Evolutionary conservation across 2,888 invertebrate genomes (phyloP).

Genomic region (Xestoiulus laeticollis): DNA sequence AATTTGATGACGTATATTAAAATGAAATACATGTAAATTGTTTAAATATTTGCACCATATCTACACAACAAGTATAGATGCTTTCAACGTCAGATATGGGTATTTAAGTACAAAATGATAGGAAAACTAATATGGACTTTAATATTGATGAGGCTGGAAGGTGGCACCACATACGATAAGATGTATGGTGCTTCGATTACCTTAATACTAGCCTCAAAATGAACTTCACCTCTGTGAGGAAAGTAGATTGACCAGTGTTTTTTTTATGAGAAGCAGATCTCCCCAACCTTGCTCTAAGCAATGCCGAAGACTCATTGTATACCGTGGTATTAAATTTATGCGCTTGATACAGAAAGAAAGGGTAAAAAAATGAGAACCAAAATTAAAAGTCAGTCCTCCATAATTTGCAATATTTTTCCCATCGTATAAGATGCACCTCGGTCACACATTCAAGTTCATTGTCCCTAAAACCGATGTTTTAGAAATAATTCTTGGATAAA

Average conservation of each 20-base stretch:
- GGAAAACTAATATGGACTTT: too few species aligned
- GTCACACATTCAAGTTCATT: slow-evolving; percentile 27
- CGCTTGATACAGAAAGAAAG: slow-evolving; percentile 23
- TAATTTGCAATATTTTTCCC: slow-evolving; percentile 37
- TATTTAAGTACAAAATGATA: too few species aligned
- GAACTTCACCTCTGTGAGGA: slow-evolving; percentile 23
- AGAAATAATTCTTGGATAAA: slow-evolving; percentile 1
- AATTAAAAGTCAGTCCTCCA: slow-evolving; percentile 24
- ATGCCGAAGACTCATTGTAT: slow-evolving; percentile 16
- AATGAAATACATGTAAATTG: too few species aligned
- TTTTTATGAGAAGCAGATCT: not conserved
- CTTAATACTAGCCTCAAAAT: not conserved
- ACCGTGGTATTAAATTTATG: slow-evolving; percentile 37
- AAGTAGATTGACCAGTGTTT: slow-evolving; percentile 21
- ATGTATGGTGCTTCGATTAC: not conserved
- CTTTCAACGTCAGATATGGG: too few species aligned
- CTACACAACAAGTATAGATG: too few species aligned
- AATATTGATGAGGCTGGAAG: not conserved
- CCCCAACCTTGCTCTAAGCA: slow-evolving; percentile 36
- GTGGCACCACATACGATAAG: not conserved
- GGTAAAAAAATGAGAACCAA: slow-evolving; percentile 24
- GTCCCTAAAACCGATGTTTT: not conserved
- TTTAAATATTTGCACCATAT: too few species aligned
- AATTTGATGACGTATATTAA: too few species aligned
- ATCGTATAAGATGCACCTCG: not conserved